Conservation (phyloP, 2,797 vertebrate genomes). For the Mormyrus hasselquistii region DNA sequence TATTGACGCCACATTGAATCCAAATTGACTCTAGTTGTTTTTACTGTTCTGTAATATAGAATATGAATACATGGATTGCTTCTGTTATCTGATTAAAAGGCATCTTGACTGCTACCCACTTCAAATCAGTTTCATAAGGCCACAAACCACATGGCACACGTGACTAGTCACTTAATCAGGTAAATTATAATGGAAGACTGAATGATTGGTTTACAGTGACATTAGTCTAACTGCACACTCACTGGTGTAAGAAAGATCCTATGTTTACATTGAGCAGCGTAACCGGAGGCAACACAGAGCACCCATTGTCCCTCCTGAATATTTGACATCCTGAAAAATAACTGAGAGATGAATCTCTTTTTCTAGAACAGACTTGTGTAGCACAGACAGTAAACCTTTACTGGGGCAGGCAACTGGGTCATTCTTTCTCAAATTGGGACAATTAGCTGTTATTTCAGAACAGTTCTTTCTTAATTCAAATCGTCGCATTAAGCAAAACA, state of each 20-base stretch:
- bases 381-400: conserved; percentile 38
- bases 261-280: not conserved
- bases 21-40: not conserved
- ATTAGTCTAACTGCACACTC: conserved; percentile 1
- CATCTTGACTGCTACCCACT: not conserved
- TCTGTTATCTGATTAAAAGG: not conserved
- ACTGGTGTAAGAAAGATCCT: not conserved
- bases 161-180: not conserved
- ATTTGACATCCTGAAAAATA: conserved; percentile 6
- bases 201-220: conserved; percentile 8
- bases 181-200: not conserved
- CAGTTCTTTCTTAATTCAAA: conserved; percentile 45
- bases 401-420: conserved; percentile 58
- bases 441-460: conserved; percentile 45
- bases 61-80: not conserved
- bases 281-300: not conserved
- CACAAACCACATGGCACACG: not conserved
- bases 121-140: not conserved
- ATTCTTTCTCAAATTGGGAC: conserved; percentile 48
- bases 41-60: not conserved
- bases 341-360: not conserved
- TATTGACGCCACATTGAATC: not conserved
- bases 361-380: conserved; percentile 12
- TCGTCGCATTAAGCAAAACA: conserved; percentile 34
- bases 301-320: not conserved